phyloP scores from a whole-genome alignment of 2,888 invertebrate species.

The Epiblema foenella region DNA sequence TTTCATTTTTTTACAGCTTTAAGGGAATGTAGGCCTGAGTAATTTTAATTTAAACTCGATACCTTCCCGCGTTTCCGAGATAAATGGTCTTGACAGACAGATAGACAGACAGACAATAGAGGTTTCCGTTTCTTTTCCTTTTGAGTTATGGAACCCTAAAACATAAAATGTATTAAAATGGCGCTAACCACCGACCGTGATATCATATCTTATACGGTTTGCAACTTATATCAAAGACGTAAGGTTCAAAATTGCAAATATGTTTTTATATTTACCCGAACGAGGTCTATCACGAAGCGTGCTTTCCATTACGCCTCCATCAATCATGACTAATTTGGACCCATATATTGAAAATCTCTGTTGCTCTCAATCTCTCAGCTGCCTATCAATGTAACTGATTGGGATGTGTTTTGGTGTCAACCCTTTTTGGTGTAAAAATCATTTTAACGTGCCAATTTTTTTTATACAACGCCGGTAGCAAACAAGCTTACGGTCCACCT shows the following conservation, averaged over 20 bases:
- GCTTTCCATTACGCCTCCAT: slow-evolving; percentile 27
- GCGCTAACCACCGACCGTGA: not conserved
- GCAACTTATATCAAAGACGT: not conserved
- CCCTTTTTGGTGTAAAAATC: not conserved
- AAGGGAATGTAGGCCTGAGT: no score
- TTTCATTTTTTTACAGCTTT: no score
- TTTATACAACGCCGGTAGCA: no score
- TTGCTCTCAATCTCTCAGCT: slow-evolving; percentile 7
- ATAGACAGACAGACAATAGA: no score
- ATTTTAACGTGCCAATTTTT: not conserved
- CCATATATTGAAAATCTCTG: slow-evolving; percentile 37
- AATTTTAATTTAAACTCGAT: no score
- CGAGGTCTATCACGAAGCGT: not conserved
- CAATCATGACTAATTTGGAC: slow-evolving; percentile 30
- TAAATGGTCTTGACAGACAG: no score
- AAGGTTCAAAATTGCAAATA: not conserved
- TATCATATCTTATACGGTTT: not conserved
- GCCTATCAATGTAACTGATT: slow-evolving; percentile 25
- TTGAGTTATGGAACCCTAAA: no score
- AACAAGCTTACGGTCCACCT: no score
- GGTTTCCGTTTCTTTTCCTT: no score
- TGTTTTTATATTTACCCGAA: not conserved
- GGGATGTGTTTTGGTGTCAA: not conserved
- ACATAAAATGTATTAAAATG: not conserved
- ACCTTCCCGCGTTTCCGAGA: no score